A percentile compares a stretch with the other conserved stretches of the same genome.
Conservation (phyloP, 2,113 vertebrate species). For the Crotalus tigris region DNA sequence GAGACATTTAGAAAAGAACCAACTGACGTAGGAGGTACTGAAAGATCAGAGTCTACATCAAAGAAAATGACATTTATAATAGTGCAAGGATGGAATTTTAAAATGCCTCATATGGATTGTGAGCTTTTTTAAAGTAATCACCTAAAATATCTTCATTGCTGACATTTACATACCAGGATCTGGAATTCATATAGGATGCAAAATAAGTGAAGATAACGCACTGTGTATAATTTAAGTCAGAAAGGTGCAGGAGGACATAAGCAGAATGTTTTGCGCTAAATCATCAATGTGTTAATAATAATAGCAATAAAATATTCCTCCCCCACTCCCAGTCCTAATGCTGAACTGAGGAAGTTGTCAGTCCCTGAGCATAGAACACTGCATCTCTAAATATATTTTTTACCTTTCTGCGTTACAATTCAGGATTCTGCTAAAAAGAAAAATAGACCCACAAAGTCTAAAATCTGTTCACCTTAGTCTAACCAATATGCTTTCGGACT, state of each 20-base stretch:
- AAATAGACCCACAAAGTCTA: background rate
- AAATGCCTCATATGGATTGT: background rate
- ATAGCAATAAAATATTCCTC: background rate
- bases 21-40: background rate
- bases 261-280: background rate
- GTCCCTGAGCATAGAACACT: background rate
- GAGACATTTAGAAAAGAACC: constrained; percentile 9
- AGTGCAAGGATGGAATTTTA: background rate
- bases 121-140: background rate
- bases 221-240: background rate
- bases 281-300: background rate
- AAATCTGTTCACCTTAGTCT: background rate
- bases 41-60: background rate
- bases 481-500: background rate
- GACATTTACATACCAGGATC: background rate
- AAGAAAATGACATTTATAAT: background rate
- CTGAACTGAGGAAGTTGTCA: background rate
- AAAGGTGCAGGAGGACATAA: background rate
- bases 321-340: background rate
- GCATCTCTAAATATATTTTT: background rate
- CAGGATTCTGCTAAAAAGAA: background rate
- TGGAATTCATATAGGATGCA: background rate
- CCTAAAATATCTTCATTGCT: background rate
- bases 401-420: background rate
- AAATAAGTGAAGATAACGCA: background rate